Conservation (phyloP, 2,113 vertebrate species). For the Zosterops pallidus region DNA sequence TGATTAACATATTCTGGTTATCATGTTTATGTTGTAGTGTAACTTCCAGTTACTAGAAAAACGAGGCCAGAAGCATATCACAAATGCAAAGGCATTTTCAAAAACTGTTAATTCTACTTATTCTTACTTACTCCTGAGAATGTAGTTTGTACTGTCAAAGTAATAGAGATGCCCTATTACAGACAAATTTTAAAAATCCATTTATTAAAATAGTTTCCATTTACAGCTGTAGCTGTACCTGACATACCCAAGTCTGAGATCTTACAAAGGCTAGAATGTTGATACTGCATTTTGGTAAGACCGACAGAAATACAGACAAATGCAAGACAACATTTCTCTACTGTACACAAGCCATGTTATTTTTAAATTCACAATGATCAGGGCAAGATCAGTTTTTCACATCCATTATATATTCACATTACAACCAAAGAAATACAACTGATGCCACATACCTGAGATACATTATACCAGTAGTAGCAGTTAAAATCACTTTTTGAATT, state of each 20-base stretch:
- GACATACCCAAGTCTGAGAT: not conserved
- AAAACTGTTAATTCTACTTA: slow-evolving; percentile 5
- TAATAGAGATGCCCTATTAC: not conserved
- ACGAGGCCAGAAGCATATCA: not conserved
- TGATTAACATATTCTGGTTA: not conserved
- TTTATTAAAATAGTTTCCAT: slow-evolving; percentile 43
- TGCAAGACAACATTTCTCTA: not conserved
- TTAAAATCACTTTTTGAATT: not conserved
- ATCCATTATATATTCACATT: slow-evolving; percentile 40
- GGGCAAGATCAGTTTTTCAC: not conserved
- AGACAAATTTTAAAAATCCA: not conserved
- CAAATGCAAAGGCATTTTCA: not conserved
- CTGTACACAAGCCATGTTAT: not conserved
- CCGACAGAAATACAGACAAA: not conserved
- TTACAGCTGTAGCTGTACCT: slow-evolving; percentile 26
- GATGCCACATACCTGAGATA: slow-evolving; percentile 49
- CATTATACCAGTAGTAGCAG: slow-evolving; percentile 12
- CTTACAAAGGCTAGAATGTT: not conserved
- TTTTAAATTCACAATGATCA: slow-evolving; percentile 21
- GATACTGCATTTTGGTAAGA: not conserved
- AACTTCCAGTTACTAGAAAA: not conserved
- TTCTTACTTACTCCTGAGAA: slow-evolving; percentile 21
- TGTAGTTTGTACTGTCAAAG: not conserved
- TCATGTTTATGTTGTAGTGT: not conserved
- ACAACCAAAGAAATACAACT: not conserved